Evolutionary conservation across 2,888 invertebrate species (phyloP).

Genomic region (Tenthredo scrophulariae): DNA sequence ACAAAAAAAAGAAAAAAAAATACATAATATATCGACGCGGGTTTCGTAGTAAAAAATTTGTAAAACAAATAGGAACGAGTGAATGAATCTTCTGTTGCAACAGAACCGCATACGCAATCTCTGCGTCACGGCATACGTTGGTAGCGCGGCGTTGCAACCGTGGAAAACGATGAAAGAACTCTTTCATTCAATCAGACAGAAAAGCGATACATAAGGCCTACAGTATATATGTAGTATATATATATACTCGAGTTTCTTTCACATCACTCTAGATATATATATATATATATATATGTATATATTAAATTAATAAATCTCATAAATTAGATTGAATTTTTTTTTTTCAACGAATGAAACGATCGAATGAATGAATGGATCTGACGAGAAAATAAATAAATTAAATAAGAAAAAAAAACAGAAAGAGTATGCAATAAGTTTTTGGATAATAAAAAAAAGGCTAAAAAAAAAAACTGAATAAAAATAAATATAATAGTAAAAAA

Average conservation of each 20-base stretch:
- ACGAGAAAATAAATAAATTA: no score
- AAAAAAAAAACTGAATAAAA: neutral
- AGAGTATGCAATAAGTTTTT: neutral
- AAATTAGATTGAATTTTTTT: neutral
- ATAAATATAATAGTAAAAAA: neutral
- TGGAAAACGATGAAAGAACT: slow-evolving; percentile 28
- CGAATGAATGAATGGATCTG: neutral
- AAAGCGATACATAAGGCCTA: neutral
- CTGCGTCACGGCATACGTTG: neutral
- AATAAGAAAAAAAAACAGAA: neutral
- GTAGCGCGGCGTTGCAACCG: neutral
- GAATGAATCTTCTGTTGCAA: slow-evolving; percentile 42
- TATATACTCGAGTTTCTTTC: neutral
- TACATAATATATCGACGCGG: neutral
- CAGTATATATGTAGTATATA: neutral
- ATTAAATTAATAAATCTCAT: neutral
- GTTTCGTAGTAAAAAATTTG: neutral
- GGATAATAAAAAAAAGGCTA: neutral
- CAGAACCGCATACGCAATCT: neutral
- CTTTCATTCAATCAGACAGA: neutral
- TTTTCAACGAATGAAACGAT: neutral
- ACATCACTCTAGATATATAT: no score
- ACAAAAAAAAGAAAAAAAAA: no score
- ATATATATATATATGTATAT: no score
- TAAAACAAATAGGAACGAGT: slow-evolving; percentile 32